Evolutionary conservation across 2,888 invertebrate genomes (phyloP).

Genomic region (Dusona sp.): DNA sequence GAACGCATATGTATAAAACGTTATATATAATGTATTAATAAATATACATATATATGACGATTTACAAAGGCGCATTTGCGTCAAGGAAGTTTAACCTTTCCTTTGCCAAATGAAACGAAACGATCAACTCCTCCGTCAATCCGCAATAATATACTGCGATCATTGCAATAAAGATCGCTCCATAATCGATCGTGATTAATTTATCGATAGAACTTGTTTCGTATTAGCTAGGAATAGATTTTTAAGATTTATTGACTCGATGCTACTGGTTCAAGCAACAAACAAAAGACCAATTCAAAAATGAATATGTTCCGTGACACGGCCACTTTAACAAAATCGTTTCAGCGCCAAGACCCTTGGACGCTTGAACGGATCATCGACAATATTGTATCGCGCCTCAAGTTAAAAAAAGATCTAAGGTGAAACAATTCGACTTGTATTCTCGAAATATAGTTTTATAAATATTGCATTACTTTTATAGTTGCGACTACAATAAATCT

Average conservation of each 20-base stretch:
- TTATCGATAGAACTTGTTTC: constrained; percentile 44
- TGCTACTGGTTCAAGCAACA: not conserved
- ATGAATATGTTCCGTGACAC: not conserved
- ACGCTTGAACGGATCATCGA: not conserved
- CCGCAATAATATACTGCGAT: constrained; percentile 7
- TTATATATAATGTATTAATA: not conserved
- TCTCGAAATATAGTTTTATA: not conserved
- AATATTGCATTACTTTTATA: not conserved
- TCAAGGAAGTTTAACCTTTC: constrained; percentile 48
- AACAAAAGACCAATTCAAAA: not conserved
- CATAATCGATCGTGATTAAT: constrained; percentile 35
- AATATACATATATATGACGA: not conserved
- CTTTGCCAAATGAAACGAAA: constrained; percentile 23
- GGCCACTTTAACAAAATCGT: not conserved
- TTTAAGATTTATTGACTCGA: constrained; percentile 11
- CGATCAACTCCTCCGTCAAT: constrained; percentile 29
- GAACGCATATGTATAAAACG: constrained; percentile 18
- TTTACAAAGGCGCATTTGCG: constrained; percentile 34
- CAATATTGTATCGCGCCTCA: not conserved
- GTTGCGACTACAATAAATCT: not conserved
- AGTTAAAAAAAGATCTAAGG: not conserved
- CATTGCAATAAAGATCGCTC: constrained; percentile 14
- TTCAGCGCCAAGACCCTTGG: not conserved
- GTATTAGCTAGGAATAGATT: constrained; percentile 35
- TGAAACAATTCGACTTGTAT: not conserved